phyloP scores from a whole-genome alignment of 2,888 invertebrate genomes.

The Sussaba pulchella region DNA sequence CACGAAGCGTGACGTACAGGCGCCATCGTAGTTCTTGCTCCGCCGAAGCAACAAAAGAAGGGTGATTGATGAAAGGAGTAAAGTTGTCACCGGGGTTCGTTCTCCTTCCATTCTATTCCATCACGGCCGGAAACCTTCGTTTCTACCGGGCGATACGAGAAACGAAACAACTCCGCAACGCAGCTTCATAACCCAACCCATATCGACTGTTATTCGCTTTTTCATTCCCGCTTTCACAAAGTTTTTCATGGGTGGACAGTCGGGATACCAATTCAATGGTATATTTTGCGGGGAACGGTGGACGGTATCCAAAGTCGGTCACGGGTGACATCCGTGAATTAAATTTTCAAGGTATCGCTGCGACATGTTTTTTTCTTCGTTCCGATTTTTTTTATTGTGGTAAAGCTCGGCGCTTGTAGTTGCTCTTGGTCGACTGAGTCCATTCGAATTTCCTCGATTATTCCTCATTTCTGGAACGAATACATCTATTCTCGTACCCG shows the following conservation, averaged over 20 bases:
- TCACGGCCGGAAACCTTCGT: slow-evolving; percentile 25
- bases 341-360: slow-evolving; percentile 2
- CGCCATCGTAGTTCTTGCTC: slow-evolving; percentile 66
- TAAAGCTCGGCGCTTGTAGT: too few species aligned
- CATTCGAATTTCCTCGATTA: too few species aligned
- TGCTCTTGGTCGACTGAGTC: too few species aligned
- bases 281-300: background rate
- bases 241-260: background rate
- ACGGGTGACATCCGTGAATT: background rate
- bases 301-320: background rate
- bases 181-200: background rate
- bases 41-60: slow-evolving; percentile 76
- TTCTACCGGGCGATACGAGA: slow-evolving; percentile 22
- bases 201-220: slow-evolving; percentile 16
- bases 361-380: too few species aligned
- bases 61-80: slow-evolving; percentile 82
- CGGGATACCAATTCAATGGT: background rate
- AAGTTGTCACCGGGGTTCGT: slow-evolving; percentile 77
- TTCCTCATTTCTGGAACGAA: too few species aligned
- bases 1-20: slow-evolving; percentile 77
- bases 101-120: slow-evolving; percentile 29
- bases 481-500: too few species aligned
- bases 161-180: background rate
- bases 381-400: too few species aligned
- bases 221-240: background rate